Base-by-base conservation (phyloP, 2,113 vertebrate genomes). In the Plotosus lineatus region DNA sequence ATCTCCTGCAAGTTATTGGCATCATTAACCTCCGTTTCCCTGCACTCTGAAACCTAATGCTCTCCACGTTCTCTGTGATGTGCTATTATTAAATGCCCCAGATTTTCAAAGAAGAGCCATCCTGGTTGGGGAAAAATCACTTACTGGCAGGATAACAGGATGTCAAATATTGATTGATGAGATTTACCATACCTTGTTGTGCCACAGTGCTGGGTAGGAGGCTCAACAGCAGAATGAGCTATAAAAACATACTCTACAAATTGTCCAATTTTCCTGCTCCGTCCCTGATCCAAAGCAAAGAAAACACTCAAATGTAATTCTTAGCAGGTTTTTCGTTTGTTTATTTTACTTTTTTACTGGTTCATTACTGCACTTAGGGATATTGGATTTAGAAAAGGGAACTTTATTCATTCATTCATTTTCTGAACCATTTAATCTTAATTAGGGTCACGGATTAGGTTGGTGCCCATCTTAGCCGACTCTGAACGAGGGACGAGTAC, bases 21-120 rank as follows among this genome's bases (percentile, higher is more conserved):
- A 78, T 86, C 78, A 80, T 84, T 83, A 78, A 53, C 56, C 6
- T 63, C 75, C 61, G 51, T 78, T 84, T 87, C 53, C 56, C 73
- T 56, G 69, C 63, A 75, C 79, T 46, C 61, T 78, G 77, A 82
- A 87, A 89, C 51, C 58, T 80, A 86, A 89, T 82, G 80, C 86
- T 84, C 80, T 85, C 63, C 38, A 83, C 50, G 77, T 81, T 72
- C 77, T 76, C 73, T 76, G 78, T 84, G 55, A 84, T 83, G 82
- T 75, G 79, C 88, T 89, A 89, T 89, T 88, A 89, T 89, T 89
- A 89, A 88, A 83, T 83, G 85, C 78, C 84, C 88, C 79, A 85
- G 71, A 87, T 89, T 86, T 84, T 68, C 80, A 85, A 88, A 85
- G 77, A 82, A 83, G 80, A 79, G 46, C 66, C 80, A 72, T 69